phyloP scores from a whole-genome alignment of 2,113 vertebrate species.

The Noturus placidus region DNA sequence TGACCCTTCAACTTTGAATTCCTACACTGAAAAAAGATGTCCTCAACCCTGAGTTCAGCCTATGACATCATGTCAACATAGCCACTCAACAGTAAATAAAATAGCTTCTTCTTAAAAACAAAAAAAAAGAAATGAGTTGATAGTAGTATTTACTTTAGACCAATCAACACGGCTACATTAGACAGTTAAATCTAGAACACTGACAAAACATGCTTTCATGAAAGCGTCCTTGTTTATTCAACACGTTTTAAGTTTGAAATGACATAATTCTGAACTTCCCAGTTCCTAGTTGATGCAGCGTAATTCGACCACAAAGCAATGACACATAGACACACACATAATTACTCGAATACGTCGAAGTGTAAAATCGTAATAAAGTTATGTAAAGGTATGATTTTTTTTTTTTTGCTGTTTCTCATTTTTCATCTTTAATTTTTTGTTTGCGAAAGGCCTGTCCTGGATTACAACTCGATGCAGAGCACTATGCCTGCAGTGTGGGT shows the following conservation, averaged over 20 bases:
- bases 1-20: background rate
- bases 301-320: background rate
- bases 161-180: background rate
- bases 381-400: background rate
- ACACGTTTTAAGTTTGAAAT: background rate
- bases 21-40: background rate
- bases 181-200: background rate
- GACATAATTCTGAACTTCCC: background rate
- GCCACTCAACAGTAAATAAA: background rate
- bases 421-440: too few species aligned
- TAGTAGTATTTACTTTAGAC: background rate
- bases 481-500: constrained; percentile 89
- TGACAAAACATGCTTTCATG: background rate
- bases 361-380: background rate
- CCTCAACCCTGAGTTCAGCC: background rate
- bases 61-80: background rate
- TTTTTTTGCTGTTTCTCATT: background rate
- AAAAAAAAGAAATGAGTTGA: too few species aligned
- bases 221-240: background rate
- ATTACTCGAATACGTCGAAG: background rate
- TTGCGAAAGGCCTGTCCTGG: constrained; percentile 68
- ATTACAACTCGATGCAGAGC: constrained; percentile 69
- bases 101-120: background rate
- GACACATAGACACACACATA: background rate
- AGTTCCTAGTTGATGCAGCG: background rate